Base-by-base conservation (phyloP, 2,797 vertebrate species). In the Acestrorhynchus altus region DNA sequence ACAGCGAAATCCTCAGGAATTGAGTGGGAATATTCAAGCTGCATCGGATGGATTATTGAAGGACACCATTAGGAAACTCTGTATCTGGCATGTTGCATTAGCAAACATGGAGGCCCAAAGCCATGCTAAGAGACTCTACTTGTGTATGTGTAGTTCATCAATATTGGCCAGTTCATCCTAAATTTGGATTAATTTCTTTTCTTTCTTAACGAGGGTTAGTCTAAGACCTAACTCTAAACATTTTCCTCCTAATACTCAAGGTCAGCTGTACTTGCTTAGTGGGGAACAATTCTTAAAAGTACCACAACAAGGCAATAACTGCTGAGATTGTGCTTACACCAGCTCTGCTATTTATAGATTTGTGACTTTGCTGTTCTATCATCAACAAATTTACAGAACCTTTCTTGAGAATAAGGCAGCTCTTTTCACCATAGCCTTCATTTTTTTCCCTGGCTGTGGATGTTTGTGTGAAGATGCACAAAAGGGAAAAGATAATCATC, bases 401-500 rank as follows among this genome's bases (percentile, higher is more conserved):
- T 13, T 65, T 46, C 40, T 46, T 20, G 39, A 39, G 59, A 20
- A 64, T 39, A 46, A 51, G n/a, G 22, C 22, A 13, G 26, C 0
- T 26, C 24, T 15, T 31, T 31, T 59, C 56, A 31, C 26, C 15
- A 16, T 13, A 1, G 16, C 56, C 56, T 28, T 65, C 20, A 22
- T 13, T 31, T 39, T 64, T 20, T 11, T 8, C n/a, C n/a, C n/a
- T n/a, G 18, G 60, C 39, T 5, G 63, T n/a, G 0, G 39, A 8
- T 9, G 39, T 40, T 10, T 44, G 20, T 65, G 20, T 65, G 15
- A 42, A 24, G 63, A 6, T 44, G n/a, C 20, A 35, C 65, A 24
- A 72, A 35, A 51, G 46, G 20, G 46, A 39, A 42, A 61, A 24
- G 68, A 40, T 10, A 8, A 20, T 40, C 60, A 63, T 63, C 73